Evolutionary conservation across 2,888 invertebrate genomes (phyloP), one percentile per base, ranked within the genome.

Genomic region (Achlya flavicornis): DNA sequence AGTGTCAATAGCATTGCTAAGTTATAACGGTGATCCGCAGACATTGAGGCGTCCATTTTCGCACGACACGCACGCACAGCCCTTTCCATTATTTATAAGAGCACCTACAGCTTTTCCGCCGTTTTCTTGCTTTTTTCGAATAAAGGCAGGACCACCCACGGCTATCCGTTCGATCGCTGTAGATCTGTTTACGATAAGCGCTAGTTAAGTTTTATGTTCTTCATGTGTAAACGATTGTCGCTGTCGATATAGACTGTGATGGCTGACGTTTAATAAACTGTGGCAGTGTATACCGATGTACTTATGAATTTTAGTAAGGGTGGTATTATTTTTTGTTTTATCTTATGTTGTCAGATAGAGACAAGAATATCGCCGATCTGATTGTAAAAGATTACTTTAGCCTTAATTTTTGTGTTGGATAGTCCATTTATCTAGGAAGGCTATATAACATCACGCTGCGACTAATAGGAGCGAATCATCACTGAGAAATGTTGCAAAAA

Each of bases 21-120:
- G 35, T 41, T 11, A 14, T 78, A 80, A 79, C 79, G 83, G 83
- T 77, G 74, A 69, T 70, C 75, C 65, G 68, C 74, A 79, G 76
- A 79, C 53, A 19, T 10, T 79, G 69, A 66, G 70, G 70, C 76
- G 77, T 79, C 79, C 80, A 79, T 87, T 88, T 91, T 91, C 89
- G 86, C 92, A 89, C 88, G 86, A 77, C 67, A 70, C 84, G 81
- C 84, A 80, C 82, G 76, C 78, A 82, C 81, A 88, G 87, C 83
- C 83, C 83, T 66, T 83, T 92, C 83, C 85, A 91, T 92, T 91
- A 92, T 92, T 87, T 87, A 92, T 91, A 80, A 86, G 76, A 71
- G 72, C 75, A 77, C 79, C 82, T 80, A 82, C 79, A 82, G 84
- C 80, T 89, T 90, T 91, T 90, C 89, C 87, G 82, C 80, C 83